These are phyloP conservation scores for Cerastis rubricosa DNA, from an alignment of 2,888 invertebrate species.

Conservation along the genomic window DNA sequence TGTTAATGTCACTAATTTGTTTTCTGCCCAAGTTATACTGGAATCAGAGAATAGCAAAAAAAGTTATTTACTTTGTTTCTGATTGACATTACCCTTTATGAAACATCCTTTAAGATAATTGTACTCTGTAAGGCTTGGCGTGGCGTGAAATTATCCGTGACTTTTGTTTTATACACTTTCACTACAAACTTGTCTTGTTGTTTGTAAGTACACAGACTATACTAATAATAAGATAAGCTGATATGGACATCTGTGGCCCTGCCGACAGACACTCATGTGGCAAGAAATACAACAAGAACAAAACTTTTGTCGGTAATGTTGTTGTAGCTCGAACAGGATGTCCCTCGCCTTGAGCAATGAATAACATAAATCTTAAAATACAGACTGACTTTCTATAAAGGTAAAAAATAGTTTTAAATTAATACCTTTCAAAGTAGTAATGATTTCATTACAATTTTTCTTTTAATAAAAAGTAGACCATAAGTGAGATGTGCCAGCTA, in stretches of 20 bases:
- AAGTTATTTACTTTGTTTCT: neutral
- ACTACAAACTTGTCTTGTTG: slow-evolving; percentile 35
- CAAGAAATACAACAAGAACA: slow-evolving; percentile 19
- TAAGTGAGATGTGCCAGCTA: slow-evolving; percentile 48
- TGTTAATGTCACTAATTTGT: neutral
- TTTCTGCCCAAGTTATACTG: neutral
- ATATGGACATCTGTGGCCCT: neutral
- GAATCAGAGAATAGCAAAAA: neutral
- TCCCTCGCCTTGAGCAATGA: slow-evolving; percentile 4
- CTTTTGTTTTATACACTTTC: slow-evolving; percentile 28
- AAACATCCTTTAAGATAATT: neutral
- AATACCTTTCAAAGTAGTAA: slow-evolving; percentile 42
- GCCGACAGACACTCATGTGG: neutral
- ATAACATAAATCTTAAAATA: slow-evolving; percentile 1
- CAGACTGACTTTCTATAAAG: slow-evolving; percentile 48
- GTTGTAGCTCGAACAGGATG: slow-evolving; percentile 38
- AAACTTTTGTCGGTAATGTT: slow-evolving; percentile 8
- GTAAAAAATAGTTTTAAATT: slow-evolving; percentile 17
- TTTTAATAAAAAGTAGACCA: slow-evolving; percentile 50
- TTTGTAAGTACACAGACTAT: neutral
- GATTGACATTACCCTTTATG: neutral
- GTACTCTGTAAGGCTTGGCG: neutral
- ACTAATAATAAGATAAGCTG: slow-evolving; percentile 26
- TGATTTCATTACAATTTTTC: slow-evolving; percentile 53
- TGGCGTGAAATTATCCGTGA: neutral